phyloP scores from a whole-genome alignment of 1,140 invertebrate species.

The Sesamia nonagrioides region DNA sequence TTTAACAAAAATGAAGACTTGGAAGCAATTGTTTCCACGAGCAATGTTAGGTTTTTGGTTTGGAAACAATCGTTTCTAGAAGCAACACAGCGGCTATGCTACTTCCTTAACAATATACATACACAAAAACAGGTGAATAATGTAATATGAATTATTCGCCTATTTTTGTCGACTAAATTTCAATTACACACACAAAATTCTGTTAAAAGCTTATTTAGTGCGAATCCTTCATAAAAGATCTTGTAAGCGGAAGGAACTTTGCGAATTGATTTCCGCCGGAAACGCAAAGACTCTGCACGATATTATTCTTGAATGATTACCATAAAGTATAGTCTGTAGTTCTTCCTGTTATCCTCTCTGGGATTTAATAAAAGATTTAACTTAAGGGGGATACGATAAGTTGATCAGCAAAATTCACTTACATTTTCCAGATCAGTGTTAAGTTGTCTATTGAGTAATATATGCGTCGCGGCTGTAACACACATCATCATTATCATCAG shows the following conservation, averaged over 20 bases:
- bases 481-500: too few species aligned
- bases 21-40: too few species aligned
- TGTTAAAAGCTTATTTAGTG: conserved; percentile 25
- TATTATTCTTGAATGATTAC: conserved; percentile 55
- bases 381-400: not conserved
- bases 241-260: conserved; percentile 67
- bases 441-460: too few species aligned
- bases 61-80: too few species aligned
- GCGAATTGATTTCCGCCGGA: conserved; percentile 74
- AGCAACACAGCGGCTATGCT: too few species aligned
- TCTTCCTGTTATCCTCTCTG: not conserved
- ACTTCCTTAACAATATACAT: not conserved
- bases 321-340: conserved; percentile 34
- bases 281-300: conserved; percentile 57
- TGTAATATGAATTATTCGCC: not conserved
- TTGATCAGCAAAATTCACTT: too few species aligned
- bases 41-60: too few species aligned
- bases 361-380: not conserved
- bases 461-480: too few species aligned
- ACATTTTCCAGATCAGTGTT: too few species aligned
- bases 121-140: too few species aligned
- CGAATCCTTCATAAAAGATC: conserved; percentile 57
- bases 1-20: too few species aligned
- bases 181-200: not conserved
- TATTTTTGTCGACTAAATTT: not conserved